phyloP scores from a whole-genome alignment of 2,888 invertebrate genomes.

The Pammene fasciana region DNA sequence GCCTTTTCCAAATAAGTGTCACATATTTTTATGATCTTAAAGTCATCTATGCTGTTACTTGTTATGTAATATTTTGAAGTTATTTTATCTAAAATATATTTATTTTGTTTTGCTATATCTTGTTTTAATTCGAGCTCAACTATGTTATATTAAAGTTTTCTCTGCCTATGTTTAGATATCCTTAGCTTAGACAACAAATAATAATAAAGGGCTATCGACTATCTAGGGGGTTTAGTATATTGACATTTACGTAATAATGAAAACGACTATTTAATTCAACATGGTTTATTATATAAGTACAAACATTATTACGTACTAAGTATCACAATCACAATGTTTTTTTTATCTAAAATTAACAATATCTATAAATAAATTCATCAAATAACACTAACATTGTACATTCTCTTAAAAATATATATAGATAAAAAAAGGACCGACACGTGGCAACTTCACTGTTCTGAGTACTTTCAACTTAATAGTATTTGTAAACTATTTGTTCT shows the following conservation, averaged over 20 bases:
- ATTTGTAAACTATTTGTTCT: neutral
- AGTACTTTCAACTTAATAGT: neutral
- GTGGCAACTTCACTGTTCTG: conserved; percentile 3
- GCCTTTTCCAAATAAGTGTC: too few species aligned
- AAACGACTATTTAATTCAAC: conserved; percentile 18
- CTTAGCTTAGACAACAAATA: too few species aligned
- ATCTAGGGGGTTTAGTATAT: too few species aligned
- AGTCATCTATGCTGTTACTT: too few species aligned
- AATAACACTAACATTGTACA: conserved; percentile 38
- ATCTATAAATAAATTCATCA: conserved; percentile 9
- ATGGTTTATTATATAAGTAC: conserved; percentile 34
- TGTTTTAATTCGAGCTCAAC: too few species aligned
- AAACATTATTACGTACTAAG: conserved; percentile 36
- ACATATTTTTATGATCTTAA: too few species aligned
- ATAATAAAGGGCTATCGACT: too few species aligned
- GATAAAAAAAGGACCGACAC: conserved; percentile 10
- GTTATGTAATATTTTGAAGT: too few species aligned
- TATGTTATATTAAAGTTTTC: too few species aligned
- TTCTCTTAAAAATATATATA: conserved; percentile 33
- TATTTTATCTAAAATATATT: too few species aligned
- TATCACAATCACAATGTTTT: conserved; percentile 39
- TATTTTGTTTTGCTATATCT: too few species aligned
- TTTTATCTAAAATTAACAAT: conserved; percentile 19
- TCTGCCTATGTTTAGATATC: too few species aligned
- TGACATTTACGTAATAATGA: neutral